These are phyloP conservation scores for Pogoniulus pusillus DNA, from an alignment of 2,797 vertebrate genomes.

Conservation along the genomic window DNA sequence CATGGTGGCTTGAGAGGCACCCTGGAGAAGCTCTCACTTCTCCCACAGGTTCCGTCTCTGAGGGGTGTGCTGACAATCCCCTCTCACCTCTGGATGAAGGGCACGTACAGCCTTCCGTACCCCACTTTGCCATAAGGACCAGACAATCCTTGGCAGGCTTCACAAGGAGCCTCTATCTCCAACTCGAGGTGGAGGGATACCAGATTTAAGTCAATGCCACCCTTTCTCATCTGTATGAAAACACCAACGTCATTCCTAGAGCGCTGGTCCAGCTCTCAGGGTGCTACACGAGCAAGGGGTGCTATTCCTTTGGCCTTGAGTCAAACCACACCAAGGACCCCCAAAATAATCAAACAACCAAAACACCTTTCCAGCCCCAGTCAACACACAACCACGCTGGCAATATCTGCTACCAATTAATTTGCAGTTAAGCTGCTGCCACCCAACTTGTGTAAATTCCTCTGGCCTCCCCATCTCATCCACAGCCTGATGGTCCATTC, in stretches of 20 bases:
- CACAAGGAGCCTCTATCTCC: background rate
- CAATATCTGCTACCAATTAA: background rate
- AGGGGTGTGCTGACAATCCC: accelerated
- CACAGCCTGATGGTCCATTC: background rate
- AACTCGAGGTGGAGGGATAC: accelerated
- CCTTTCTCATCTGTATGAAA: background rate
- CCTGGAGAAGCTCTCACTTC: background rate
- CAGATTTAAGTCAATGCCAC: background rate
- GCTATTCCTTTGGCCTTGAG: background rate
- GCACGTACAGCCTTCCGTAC: background rate
- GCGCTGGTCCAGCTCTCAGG: too few species aligned
- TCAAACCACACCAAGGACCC: background rate
- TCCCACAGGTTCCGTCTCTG: background rate
- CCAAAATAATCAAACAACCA: background rate
- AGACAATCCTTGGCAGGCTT: background rate
- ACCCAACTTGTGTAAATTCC: background rate
- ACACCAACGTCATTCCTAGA: background rate
- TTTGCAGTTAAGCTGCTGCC: background rate
- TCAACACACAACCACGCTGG: background rate
- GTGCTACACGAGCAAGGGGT: accelerated
- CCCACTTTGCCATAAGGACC: background rate
- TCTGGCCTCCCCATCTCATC: accelerated
- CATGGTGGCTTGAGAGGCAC: background rate
- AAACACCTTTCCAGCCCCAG: background rate
- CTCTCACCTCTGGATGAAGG: background rate